Conservation (phyloP, 2,797 vertebrate genomes). For the Ctenopoma kingsleyae region DNA sequence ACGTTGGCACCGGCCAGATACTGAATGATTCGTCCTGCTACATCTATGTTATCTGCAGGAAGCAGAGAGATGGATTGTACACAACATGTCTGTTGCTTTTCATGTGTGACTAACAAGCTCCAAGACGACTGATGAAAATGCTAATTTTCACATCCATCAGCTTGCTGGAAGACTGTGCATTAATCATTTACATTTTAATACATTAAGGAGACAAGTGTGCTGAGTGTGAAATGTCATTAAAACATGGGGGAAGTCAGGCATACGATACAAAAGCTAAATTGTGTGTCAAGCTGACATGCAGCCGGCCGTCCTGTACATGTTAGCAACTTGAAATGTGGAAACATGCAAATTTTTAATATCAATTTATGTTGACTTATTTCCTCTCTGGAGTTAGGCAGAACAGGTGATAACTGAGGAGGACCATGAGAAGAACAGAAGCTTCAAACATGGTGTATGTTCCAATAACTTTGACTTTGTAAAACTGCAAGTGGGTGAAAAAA, state of each 20-base stretch:
- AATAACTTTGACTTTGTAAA: constrained; percentile 7
- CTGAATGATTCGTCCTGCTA: constrained; percentile 85
- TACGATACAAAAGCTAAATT: constrained; percentile 34
- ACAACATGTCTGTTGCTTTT: constrained; percentile 13
- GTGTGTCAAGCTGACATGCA: constrained; percentile 23
- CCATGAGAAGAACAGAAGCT: constrained; percentile 16
- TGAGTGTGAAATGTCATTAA: constrained; percentile 50
- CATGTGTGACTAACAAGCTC: constrained; percentile 39
- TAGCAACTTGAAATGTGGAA: constrained; percentile 17
- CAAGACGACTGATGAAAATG: constrained; percentile 27
- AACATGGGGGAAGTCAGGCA: constrained; percentile 33
- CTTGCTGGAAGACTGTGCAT: constrained; percentile 25
- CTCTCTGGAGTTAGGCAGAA: constrained; percentile 14
- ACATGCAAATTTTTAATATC: constrained; percentile 18
- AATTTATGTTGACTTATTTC: constrained; percentile 22
- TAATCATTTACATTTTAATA: constrained; percentile 47
- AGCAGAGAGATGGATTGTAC: constrained; percentile 36
- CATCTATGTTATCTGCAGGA: constrained; percentile 85
- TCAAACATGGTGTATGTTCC: constrained; percentile 2
- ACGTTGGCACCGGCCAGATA: constrained; percentile 86
- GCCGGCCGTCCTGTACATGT: background rate
- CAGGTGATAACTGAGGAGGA: constrained; percentile 20
- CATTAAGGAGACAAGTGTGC: constrained; percentile 19
- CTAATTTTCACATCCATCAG: constrained; percentile 30
- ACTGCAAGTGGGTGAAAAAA: constrained; percentile 15